Conservation (phyloP, 2,113 vertebrate species). For the Lophochroa leadbeateri region DNA sequence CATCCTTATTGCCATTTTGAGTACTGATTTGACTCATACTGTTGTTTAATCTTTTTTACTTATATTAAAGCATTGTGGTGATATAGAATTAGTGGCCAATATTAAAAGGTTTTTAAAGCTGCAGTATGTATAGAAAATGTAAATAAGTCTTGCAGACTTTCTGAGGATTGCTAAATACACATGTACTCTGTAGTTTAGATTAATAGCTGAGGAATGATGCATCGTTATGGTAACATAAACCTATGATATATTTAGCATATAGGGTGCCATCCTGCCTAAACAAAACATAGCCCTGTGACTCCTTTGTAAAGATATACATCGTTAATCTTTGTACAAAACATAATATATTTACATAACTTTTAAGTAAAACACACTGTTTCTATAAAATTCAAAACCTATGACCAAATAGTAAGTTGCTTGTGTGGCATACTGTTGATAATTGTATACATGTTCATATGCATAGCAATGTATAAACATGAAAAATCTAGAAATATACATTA, state of each 20-base stretch:
- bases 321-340: slow-evolving; percentile 41
- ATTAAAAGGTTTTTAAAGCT: slow-evolving; percentile 69
- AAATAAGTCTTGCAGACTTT: slow-evolving; percentile 68
- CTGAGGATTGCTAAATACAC: slow-evolving; percentile 76
- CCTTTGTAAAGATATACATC: slow-evolving; percentile 41
- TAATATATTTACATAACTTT: background rate
- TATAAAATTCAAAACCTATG: background rate
- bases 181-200: slow-evolving; percentile 62
- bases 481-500: background rate
- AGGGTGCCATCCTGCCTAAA: slow-evolving; percentile 54
- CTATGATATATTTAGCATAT: slow-evolving; percentile 63
- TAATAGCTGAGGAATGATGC: slow-evolving; percentile 61
- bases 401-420: background rate
- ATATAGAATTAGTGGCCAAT: slow-evolving; percentile 45
- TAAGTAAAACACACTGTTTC: background rate
- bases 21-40: background rate
- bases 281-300: slow-evolving; percentile 48
- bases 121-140: slow-evolving; percentile 55
- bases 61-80: slow-evolving; percentile 55
- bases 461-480: background rate
- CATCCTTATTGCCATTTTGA: background rate
- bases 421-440: background rate
- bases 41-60: background rate
- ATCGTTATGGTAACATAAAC: slow-evolving; percentile 54
- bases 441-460: background rate